A percentile compares a stretch with the other conserved stretches of the same genome.
These are phyloP conservation scores for Enhydra lutris DNA, from an alignment of 2,113 vertebrate species.

Conservation along the genomic window DNA sequence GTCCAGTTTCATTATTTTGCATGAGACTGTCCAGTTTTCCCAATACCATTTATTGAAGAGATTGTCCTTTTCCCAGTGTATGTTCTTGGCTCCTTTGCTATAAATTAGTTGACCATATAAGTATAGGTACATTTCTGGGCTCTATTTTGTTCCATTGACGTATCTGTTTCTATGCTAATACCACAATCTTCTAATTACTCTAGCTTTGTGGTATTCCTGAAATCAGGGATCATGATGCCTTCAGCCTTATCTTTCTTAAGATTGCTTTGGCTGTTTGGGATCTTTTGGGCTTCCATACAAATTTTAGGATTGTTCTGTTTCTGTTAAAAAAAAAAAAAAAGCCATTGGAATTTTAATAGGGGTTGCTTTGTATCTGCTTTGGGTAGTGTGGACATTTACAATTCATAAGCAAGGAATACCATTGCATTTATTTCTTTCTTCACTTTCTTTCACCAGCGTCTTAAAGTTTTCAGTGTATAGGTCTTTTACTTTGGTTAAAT, in stretches of 20 bases:
- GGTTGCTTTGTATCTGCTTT: not conserved
- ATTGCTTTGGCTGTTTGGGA: not conserved
- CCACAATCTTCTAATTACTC: not conserved
- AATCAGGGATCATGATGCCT: not conserved
- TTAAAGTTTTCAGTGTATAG: not conserved
- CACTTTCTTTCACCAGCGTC: not conserved
- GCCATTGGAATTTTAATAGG: not conserved
- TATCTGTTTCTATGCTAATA: not conserved
- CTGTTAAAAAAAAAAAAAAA: not conserved
- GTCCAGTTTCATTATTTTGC: not conserved
- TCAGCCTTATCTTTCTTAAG: not conserved
- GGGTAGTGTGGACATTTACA: not conserved
- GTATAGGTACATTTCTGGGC: not conserved
- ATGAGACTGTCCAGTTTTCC: not conserved
- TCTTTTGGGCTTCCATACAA: not conserved
- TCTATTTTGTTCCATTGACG: not conserved
- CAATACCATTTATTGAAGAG: not conserved
- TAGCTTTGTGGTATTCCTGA: not conserved
- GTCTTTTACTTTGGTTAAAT: conserved; percentile 10
- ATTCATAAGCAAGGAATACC: not conserved
- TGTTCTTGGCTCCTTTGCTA: not conserved
- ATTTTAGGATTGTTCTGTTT: not conserved
- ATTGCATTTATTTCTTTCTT: not conserved
- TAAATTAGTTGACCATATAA: not conserved
- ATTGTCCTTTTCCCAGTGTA: not conserved